phyloP scores from a whole-genome alignment of 2,797 vertebrate genomes.

The Mus caroli region DNA sequence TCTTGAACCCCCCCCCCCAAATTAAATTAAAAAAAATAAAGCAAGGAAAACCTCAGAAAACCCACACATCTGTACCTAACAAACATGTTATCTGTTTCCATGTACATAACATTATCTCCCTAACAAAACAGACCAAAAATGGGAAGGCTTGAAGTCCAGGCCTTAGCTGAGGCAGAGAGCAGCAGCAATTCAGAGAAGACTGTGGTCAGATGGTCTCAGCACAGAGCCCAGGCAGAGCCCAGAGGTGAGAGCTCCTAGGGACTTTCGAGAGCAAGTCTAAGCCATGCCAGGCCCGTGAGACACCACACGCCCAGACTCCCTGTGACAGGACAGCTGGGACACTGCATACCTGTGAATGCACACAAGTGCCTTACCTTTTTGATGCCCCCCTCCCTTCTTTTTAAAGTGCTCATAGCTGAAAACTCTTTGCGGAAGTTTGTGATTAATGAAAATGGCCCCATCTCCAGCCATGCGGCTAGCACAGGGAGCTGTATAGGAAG shows the following conservation, averaged over 20 bases:
- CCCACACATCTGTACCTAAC: neutral
- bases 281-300: neutral
- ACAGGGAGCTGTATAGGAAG: neutral
- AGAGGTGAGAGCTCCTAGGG: neutral
- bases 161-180: neutral
- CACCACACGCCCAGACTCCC: neutral
- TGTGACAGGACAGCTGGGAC: neutral
- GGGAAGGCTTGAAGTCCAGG: neutral
- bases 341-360: neutral
- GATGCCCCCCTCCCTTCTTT: neutral
- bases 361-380: neutral
- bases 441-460: neutral
- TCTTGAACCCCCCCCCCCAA: too few species aligned
- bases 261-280: neutral
- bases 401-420: neutral
- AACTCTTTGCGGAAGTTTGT: neutral
- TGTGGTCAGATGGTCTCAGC: neutral
- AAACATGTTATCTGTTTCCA: neutral
- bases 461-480: neutral
- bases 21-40: neutral
- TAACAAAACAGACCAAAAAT: slow-evolving; percentile 12
- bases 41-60: neutral
- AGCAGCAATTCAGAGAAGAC: neutral
- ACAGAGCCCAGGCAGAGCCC: neutral
- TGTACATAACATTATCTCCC: neutral